These are phyloP conservation scores for Prinia subflava DNA, from an alignment of 2,113 vertebrate genomes.

Conservation along the genomic window DNA sequence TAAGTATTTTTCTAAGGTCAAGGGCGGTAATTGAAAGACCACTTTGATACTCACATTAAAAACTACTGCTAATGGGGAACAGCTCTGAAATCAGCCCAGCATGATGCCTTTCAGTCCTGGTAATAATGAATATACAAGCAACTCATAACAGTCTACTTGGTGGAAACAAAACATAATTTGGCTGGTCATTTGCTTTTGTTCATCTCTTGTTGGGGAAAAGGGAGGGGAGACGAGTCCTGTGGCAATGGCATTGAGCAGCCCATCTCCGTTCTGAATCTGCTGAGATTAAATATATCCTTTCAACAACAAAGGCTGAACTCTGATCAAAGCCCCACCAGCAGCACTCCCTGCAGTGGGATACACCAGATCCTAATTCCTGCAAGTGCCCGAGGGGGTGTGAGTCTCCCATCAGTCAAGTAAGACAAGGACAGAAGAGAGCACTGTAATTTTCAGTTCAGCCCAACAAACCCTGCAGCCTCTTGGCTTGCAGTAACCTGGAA, in stretches of 20 bases:
- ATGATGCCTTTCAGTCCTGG: background rate
- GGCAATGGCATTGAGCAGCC: conserved; percentile 18
- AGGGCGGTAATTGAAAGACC: background rate
- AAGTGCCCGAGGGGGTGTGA: background rate
- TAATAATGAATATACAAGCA: conserved; percentile 16
- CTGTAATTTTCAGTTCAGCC: conserved; percentile 23
- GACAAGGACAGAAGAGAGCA: background rate
- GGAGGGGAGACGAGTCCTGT: conserved; percentile 19
- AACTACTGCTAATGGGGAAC: conserved; percentile 17
- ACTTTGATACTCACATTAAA: conserved; percentile 28
- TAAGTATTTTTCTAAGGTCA: background rate
- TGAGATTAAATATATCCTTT: conserved; percentile 58
- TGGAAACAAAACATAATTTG: conserved; percentile 38
- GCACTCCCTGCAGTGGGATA: background rate
- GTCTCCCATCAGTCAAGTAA: conserved; percentile 26
- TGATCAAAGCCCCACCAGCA: conserved; percentile 57
- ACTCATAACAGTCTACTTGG: background rate
- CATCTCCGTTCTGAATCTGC: conserved; percentile 26
- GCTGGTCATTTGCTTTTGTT: conserved; percentile 47
- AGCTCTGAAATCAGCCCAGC: conserved; percentile 26
- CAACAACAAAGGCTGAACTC: conserved; percentile 54
- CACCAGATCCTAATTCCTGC: background rate
- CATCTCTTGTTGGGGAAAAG: background rate
- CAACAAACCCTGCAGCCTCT: conserved; percentile 28
- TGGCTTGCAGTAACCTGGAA: conserved; percentile 38